phyloP scores from a whole-genome alignment of 2,888 invertebrate species.

The Pecten maximus region DNA sequence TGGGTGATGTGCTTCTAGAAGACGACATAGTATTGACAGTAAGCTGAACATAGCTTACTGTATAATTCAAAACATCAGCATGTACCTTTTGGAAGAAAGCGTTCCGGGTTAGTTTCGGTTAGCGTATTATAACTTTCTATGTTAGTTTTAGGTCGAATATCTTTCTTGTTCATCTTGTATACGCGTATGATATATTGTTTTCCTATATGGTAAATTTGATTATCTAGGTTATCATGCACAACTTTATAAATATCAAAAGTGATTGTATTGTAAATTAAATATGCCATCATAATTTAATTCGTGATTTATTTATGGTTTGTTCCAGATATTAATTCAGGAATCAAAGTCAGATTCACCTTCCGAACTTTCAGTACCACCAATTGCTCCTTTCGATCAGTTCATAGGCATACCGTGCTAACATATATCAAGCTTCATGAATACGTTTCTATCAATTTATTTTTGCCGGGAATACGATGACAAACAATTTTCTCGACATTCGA shows the following conservation, averaged over 20 bases:
- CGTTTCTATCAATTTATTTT: conserved; percentile 41
- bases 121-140: no score
- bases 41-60: conserved; percentile 41
- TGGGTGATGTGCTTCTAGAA: background rate
- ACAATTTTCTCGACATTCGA: conserved; percentile 35
- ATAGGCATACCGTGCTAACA: background rate
- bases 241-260: no score
- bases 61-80: conserved; percentile 37
- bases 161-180: no score
- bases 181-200: no score
- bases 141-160: no score
- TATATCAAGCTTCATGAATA: background rate
- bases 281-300: background rate
- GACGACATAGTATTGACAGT: conserved; percentile 25
- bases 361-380: background rate
- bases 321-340: background rate
- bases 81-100: conserved; percentile 47
- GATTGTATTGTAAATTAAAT: no score
- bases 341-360: background rate
- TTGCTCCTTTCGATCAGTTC: background rate
- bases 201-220: no score
- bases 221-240: no score
- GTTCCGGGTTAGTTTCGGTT: conserved; percentile 21
- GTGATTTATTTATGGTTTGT: background rate
- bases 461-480: conserved; percentile 48